Percentiles rank a stretch among this genome's conserved stretches.
Conservation (phyloP, 2,113 vertebrate genomes). For the Eretmodus cyanostictus region DNA sequence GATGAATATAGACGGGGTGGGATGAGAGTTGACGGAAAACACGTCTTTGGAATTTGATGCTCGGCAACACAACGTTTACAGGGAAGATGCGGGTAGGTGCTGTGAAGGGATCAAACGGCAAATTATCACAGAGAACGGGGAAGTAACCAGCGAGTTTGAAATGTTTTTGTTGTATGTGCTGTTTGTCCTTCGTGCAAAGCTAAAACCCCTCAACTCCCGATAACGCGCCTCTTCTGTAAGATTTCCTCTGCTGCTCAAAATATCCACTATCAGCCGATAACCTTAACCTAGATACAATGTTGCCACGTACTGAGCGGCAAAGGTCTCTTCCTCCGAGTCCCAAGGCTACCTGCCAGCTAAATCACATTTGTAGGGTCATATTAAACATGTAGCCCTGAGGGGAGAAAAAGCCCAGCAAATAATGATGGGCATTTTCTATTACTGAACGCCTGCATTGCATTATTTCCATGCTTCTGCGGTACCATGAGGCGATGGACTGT, state of each 20-base stretch:
- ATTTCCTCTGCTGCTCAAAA: not conserved
- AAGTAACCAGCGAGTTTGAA: not conserved
- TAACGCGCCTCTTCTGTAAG: not conserved
- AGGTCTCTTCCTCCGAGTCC: slow-evolving; percentile 23
- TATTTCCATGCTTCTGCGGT: slow-evolving; percentile 14
- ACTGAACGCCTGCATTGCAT: slow-evolving; percentile 8
- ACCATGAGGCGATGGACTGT: not conserved
- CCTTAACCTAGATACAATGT: slow-evolving; percentile 30
- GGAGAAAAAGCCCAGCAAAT: slow-evolving; percentile 8
- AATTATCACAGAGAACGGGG: not conserved
- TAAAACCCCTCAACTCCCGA: not conserved
- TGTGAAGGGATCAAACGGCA: not conserved
- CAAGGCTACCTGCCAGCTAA: slow-evolving; percentile 45
- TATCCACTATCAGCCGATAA: slow-evolving; percentile 9
- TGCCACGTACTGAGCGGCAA: not conserved
- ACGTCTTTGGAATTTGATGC: slow-evolving; percentile 7
- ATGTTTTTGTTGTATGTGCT: not conserved
- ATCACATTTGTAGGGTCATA: slow-evolving; percentile 56
- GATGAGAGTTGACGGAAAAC: slow-evolving; percentile 22
- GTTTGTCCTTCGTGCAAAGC: not conserved
- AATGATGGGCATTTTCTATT: slow-evolving; percentile 41
- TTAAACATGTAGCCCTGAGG: slow-evolving; percentile 48
- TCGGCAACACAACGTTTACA: not conserved
- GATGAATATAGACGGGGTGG: slow-evolving; percentile 45
- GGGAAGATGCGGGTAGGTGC: not conserved